Evolutionary conservation across 2,888 invertebrate species (phyloP).

Genomic region (Epiperipatus broadwayi): DNA sequence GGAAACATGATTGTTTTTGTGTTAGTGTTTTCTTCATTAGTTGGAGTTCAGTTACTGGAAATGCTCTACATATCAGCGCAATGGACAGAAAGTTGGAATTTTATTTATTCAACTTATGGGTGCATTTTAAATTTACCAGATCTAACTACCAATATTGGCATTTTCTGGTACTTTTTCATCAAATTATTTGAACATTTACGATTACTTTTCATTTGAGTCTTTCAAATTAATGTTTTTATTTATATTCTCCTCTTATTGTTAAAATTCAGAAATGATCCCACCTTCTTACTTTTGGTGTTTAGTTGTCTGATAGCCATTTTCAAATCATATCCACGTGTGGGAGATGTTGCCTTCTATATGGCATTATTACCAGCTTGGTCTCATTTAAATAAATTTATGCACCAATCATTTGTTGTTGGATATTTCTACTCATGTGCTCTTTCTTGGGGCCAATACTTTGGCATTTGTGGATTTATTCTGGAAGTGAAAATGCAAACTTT

Average conservation of each 20-base stretch:
- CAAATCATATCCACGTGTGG: slow-evolving; percentile 88
- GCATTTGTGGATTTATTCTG: slow-evolving; percentile 94
- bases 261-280: too few relatives aligned
- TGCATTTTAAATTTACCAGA: slow-evolving; percentile 75
- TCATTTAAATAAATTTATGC: slow-evolving; percentile 64
- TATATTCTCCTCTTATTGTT: slow-evolving; percentile 61
- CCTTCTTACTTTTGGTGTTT: too few relatives aligned
- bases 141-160: slow-evolving; percentile 82
- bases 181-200: slow-evolving; percentile 99
- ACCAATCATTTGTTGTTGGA: slow-evolving; percentile 79
- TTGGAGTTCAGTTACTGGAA: too few relatives aligned
- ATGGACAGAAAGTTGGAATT: too few relatives aligned
- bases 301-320: slow-evolving; percentile 78
- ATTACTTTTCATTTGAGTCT: slow-evolving; percentile 78
- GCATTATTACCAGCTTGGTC: slow-evolving; percentile 76
- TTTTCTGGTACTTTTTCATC: slow-evolving; percentile 99
- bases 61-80: too few relatives aligned
- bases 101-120: slow-evolving; percentile 47
- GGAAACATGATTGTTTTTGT: too few relatives aligned
- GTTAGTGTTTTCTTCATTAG: too few relatives aligned
- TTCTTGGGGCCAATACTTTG: slow-evolving; percentile 84
- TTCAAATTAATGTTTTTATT: slow-evolving; percentile 84
- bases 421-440: slow-evolving; percentile 71
- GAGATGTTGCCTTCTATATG: slow-evolving; percentile 79
- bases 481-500: slow-evolving; percentile 98